Conservation (phyloP, 2,113 vertebrate species). For the Rhizomys pruinosus region DNA sequence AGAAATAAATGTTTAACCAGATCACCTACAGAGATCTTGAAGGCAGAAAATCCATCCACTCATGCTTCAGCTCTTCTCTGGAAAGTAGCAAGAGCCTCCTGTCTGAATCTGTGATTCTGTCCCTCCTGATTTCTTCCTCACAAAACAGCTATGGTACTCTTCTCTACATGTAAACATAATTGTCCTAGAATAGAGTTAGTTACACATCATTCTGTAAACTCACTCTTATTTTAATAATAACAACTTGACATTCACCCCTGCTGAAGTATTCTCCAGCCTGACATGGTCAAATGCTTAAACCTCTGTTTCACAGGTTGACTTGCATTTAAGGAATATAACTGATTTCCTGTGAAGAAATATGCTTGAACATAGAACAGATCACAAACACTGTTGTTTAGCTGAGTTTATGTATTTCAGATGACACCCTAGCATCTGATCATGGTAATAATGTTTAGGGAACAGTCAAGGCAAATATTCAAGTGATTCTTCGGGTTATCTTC, state of each 20-base stretch:
- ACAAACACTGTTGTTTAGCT: not conserved
- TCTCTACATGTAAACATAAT: not conserved
- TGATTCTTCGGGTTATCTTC: conserved; percentile 60
- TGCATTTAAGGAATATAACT: not conserved
- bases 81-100: not conserved
- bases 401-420: not conserved
- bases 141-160: not conserved
- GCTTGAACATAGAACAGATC: not conserved
- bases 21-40: not conserved
- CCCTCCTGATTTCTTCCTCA: not conserved
- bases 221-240: not conserved
- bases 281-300: not conserved
- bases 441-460: not conserved
- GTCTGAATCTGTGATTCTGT: not conserved
- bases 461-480: not conserved
- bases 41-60: accelerated
- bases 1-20: not conserved
- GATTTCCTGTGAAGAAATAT: not conserved
- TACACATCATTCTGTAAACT: not conserved
- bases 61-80: not conserved
- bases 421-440: not conserved
- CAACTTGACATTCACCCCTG: not conserved
- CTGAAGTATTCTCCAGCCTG: not conserved
- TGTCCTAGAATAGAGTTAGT: not conserved
- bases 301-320: not conserved